These are phyloP conservation scores for Dimorphilus gyrociliatus DNA, from an alignment of 2,888 invertebrate genomes.

Conservation along the genomic window DNA sequence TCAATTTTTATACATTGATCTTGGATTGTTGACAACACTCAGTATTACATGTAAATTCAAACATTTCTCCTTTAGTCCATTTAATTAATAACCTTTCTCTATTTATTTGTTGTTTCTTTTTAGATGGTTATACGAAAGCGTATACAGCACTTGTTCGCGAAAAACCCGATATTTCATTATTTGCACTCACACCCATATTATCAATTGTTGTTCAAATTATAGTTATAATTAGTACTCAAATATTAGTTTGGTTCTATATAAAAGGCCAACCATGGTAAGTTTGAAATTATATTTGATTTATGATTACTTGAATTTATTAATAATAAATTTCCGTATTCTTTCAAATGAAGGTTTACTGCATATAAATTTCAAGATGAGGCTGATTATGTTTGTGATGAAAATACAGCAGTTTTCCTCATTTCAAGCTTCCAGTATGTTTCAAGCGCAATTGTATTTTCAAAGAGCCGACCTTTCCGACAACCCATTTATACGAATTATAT, in stretches of 20 bases:
- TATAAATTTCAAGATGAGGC: conserved; percentile 22
- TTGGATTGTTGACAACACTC: conserved; percentile 70
- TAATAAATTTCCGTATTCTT: neutral
- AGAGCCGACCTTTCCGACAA: conserved; percentile 58
- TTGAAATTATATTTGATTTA: neutral
- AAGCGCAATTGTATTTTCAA: conserved; percentile 60
- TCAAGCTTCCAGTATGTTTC: conserved; percentile 62
- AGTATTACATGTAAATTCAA: conserved; percentile 55
- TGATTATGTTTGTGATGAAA: conserved; percentile 35
- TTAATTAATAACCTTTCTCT: too few relatives aligned
- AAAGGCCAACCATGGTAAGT: conserved; percentile 44
- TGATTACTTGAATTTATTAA: conserved; percentile 1
- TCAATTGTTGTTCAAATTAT: conserved; percentile 57
- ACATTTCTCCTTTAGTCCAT: neutral
- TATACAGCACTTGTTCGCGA: conserved; percentile 25
- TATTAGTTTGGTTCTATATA: conserved; percentile 43
- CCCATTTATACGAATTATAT: conserved; percentile 47
- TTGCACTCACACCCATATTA: conserved; percentile 58
- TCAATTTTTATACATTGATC: conserved; percentile 76
- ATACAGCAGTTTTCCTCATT: conserved; percentile 58
- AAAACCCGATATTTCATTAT: conserved; percentile 57
- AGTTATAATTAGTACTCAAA: conserved; percentile 51
- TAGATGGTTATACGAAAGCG: conserved; percentile 34
- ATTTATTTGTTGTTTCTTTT: conserved; percentile 3
- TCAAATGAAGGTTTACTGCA: conserved; percentile 27